phyloP scores from a whole-genome alignment of 2,113 vertebrate species.

The Egretta garzetta region DNA sequence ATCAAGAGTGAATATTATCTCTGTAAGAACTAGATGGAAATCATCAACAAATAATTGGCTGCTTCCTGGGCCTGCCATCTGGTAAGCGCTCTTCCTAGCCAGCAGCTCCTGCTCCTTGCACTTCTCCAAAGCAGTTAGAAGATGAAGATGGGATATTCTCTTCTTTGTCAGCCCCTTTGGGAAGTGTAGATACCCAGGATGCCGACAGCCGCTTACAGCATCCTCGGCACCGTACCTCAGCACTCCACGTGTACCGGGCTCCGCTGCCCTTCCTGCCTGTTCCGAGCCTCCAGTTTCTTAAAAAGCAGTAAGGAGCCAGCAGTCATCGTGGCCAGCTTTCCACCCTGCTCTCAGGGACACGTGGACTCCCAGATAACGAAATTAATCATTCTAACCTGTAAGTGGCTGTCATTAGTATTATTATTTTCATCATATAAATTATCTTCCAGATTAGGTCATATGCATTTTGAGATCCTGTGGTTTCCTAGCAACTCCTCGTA shows the following conservation, averaged over 20 bases:
- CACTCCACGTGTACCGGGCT: not conserved
- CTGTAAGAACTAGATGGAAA: slow-evolving; percentile 19
- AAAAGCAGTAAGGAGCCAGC: not conserved
- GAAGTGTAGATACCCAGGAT: not conserved
- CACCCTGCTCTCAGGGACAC: not conserved
- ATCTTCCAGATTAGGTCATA: slow-evolving; percentile 70
- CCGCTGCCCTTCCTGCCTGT: not conserved
- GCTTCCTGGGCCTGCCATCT: slow-evolving; percentile 62
- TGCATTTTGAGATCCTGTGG: slow-evolving; percentile 65
- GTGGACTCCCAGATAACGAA: slow-evolving; percentile 17
- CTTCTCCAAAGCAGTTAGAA: not conserved
- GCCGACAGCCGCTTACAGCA: not conserved
- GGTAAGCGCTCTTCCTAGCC: not conserved
- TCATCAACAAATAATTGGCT: slow-evolving; percentile 56
- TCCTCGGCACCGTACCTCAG: not conserved
- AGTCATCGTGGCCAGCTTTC: not conserved
- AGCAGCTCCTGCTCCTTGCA: slow-evolving; percentile 2
- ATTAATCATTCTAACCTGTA: slow-evolving; percentile 59
- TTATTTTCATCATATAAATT: slow-evolving; percentile 70
- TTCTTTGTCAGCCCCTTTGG: not conserved
- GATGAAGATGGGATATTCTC: not conserved
- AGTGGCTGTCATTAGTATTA: slow-evolving; percentile 69
- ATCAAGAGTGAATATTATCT: not conserved
- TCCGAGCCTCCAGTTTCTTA: not conserved
- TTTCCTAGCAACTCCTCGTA: slow-evolving; percentile 69